Conservation (phyloP, 2,113 vertebrate species). For the Orthonyx spaldingii region DNA sequence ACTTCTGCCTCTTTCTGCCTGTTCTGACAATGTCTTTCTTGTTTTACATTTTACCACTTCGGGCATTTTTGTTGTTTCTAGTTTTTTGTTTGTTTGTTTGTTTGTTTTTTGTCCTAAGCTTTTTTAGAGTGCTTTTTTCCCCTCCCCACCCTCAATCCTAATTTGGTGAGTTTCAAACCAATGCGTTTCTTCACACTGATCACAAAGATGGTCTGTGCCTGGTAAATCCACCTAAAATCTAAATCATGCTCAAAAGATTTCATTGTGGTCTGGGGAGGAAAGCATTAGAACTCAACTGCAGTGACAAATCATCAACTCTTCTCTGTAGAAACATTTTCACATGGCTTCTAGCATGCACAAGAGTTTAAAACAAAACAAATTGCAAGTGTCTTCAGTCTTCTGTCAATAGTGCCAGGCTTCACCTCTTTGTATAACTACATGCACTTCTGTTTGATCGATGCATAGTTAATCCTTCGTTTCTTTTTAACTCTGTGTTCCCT, state of each 20-base stretch:
- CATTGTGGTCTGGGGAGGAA: background rate
- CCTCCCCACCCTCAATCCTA: background rate
- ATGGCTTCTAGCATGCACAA: fast-evolving
- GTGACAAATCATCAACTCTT: background rate
- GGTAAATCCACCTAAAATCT: background rate
- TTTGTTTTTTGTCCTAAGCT: background rate
- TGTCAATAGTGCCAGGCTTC: background rate
- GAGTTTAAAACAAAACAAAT: background rate
- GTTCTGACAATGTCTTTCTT: background rate
- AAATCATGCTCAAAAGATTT: background rate
- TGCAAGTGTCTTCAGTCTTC: background rate
- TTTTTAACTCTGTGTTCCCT: background rate
- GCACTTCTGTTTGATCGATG: background rate
- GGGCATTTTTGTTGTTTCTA: background rate
- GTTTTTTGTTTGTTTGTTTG: no score
- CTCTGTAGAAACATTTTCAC: background rate
- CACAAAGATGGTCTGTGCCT: background rate
- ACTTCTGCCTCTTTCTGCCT: background rate
- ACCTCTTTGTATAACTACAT: background rate
- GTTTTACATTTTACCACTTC: background rate
- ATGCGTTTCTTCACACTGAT: background rate
- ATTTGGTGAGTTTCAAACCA: background rate
- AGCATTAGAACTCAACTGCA: background rate
- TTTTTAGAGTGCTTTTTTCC: background rate
- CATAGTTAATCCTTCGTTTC: background rate